Percentiles rank a stretch among this genome's conserved stretches.
Evolutionary conservation across 2,888 invertebrate genomes (phyloP).

Genomic region (Schizaphis graminum): DNA sequence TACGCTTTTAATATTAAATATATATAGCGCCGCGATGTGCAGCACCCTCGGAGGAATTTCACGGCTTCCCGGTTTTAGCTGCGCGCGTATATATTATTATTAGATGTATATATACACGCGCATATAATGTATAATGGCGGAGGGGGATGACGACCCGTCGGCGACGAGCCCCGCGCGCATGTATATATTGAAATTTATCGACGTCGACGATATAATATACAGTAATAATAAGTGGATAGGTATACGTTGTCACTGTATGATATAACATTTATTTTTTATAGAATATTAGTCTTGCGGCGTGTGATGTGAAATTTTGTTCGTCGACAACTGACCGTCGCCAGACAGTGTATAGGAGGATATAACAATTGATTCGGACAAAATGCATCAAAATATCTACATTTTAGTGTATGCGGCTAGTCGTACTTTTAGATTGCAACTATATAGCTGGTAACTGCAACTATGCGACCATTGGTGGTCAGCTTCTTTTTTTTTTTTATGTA

Average conservation of each 20-base stretch:
- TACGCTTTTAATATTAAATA: conserved; percentile 65
- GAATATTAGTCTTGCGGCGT: neutral
- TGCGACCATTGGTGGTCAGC: neutral
- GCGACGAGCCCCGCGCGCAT: neutral
- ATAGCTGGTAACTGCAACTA: too few species aligned
- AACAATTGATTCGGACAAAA: neutral
- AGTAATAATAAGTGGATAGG: too few species aligned
- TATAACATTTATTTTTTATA: neutral
- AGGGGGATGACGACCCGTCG: neutral
- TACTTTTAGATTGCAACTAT: neutral
- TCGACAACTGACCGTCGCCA: neutral
- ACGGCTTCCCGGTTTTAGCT: conserved; percentile 64
- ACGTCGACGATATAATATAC: neutral
- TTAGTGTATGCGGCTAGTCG: neutral
- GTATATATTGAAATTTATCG: conserved; percentile 38
- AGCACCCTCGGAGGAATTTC: conserved; percentile 63
- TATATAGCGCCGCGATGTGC: conserved; percentile 35
- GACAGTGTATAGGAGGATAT: neutral
- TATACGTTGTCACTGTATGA: neutral
- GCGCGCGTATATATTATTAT: conserved; percentile 13
- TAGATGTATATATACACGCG: neutral
- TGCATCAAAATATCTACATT: neutral
- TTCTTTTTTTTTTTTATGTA: neutral
- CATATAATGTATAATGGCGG: conserved; percentile 5
- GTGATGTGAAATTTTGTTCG: neutral